Base-by-base conservation (phyloP, 2,888 invertebrate species). In the Drosophila nr. fundita region DNA sequence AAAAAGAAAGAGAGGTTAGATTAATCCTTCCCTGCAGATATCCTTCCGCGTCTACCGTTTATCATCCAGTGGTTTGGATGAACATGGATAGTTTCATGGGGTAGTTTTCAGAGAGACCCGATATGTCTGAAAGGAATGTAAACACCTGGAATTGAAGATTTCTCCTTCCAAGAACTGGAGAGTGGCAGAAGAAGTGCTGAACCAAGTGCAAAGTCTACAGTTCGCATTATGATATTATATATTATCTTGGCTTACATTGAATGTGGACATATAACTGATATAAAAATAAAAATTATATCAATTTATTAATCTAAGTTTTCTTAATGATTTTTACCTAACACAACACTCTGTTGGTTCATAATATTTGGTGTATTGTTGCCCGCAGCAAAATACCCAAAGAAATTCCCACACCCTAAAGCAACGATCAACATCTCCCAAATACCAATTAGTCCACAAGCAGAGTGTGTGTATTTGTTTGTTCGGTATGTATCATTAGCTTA, bases 401-500 rank as follows among this genome's bases (percentile, higher is more conserved):
- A 54, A 36, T 24, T 70, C 62, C 64, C 85, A 77, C 74, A 76
- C 68, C 74, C 63, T 50, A 50, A 57, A 48, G 52, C 38, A 65
- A 71, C 66, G 73, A 49, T 65, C 70, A 66, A 75, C 58, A 70
- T 53, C 36, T 78, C 64, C 68, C 78, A 69, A 82, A 82, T 64
- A 76, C 71, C 87, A 87, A 87, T 84, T 80, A 89, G 87, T 48
- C 63, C 75, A 65, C 54, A 76, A 68, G 64, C 59, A 77, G 52
- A 67, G 68, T 29, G 27, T 1, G 13, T 29, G 29, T 40, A n/a
- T 29, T 7, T 18, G n/a, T 40, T 5, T 76, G 77, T 55, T 78
- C 53, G 21, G 78, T 59, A 60, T 87, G 82, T 89, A 87, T 84
- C 87, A 84, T 89, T 85, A 87, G 86, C 69, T 80, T 64, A 78